Conservation (phyloP, 2,797 vertebrate species). For the Harpagifer antarcticus region DNA sequence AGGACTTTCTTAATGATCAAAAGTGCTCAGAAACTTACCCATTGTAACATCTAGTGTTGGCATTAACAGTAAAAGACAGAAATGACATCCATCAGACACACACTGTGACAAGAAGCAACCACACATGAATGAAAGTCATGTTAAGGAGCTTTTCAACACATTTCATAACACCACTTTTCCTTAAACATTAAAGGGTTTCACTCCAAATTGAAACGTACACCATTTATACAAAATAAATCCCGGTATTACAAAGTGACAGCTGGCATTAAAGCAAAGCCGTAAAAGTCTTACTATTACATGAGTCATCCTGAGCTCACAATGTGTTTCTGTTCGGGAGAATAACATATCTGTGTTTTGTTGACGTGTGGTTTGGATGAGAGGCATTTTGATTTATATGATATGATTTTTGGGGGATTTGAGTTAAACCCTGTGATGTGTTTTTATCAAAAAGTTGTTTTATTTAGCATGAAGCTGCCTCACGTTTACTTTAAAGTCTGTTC, state of each 20-base stretch:
- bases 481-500: constrained; percentile 60
- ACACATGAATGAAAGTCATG: constrained; percentile 36
- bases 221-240: constrained; percentile 32
- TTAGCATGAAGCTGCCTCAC: constrained; percentile 41
- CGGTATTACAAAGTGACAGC: constrained; percentile 55
- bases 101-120: constrained; percentile 9
- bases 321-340: constrained; percentile 54
- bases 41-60: constrained; percentile 72
- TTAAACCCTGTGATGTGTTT: constrained; percentile 43
- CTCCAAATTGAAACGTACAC: constrained; percentile 42
- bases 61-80: constrained; percentile 47
- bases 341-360: constrained; percentile 57
- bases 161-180: constrained; percentile 43
- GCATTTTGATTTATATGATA: constrained; percentile 51
- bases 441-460: constrained; percentile 34
- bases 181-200: constrained; percentile 40
- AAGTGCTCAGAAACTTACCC: constrained; percentile 75
- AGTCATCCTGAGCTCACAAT: constrained; percentile 63
- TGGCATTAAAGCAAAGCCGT: constrained; percentile 57
- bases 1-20: no score
- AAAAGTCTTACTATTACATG: constrained; percentile 63
- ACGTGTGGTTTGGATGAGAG: constrained; percentile 56
- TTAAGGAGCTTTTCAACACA: constrained; percentile 58
- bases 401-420: constrained; percentile 19
- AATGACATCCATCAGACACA: constrained; percentile 24